Evolutionary conservation across 2,113 vertebrate genomes (phyloP).

Genomic region (Epinephelus cyanopodus): DNA sequence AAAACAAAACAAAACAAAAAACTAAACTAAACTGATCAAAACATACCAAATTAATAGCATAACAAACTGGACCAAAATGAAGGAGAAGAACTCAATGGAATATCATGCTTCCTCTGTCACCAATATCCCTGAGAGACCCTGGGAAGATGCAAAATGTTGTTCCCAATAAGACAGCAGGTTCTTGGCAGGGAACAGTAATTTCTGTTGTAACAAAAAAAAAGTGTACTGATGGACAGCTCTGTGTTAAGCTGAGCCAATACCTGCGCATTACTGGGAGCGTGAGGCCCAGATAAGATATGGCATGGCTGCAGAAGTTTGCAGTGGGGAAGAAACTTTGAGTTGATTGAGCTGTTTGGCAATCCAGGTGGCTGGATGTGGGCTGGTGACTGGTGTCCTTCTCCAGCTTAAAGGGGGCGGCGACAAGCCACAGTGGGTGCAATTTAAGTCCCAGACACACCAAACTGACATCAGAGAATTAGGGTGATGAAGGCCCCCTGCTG

Average conservation of each 20-base stretch:
- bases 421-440: not conserved
- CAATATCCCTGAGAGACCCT: not conserved
- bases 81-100: not conserved
- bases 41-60: not conserved
- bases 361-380: slow-evolving; percentile 2
- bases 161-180: not conserved
- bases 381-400: slow-evolving; percentile 54
- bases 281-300: slow-evolving; percentile 58
- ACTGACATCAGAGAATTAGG: too few species aligned
- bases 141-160: not conserved
- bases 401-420: slow-evolving; percentile 32
- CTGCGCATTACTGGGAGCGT: too few species aligned
- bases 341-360: slow-evolving; percentile 69
- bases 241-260: not conserved
- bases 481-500: too few species aligned
- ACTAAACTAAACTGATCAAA: not conserved
- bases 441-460: too few species aligned
- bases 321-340: slow-evolving; percentile 61
- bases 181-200: not conserved
- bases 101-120: not conserved
- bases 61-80: not conserved
- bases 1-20: not conserved
- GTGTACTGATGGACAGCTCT: not conserved
- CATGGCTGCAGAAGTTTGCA: slow-evolving; percentile 74
- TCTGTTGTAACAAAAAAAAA: not conserved